Evolutionary conservation across 2,888 invertebrate species (phyloP), one percentile per base, ranked within the genome.

Genomic region (Clepsis dumicolana): DNA sequence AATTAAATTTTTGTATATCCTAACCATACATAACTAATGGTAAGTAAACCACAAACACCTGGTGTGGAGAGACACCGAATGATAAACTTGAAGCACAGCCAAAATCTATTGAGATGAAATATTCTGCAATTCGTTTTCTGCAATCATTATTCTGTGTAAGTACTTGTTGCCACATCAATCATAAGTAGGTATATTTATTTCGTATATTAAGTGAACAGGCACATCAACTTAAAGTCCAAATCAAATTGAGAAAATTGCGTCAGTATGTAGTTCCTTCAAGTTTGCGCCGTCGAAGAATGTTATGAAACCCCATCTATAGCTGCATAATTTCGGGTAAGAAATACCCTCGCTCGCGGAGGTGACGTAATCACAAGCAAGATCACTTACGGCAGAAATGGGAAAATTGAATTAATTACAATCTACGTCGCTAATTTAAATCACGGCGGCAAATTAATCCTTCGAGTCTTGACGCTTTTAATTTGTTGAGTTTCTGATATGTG

Each of bases 401-500:
- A 67, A 67, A 67, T 57, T 57, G 50, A 67, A 67, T 67, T 67
- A 67, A 67, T 67, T 63, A 67, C 67, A 57, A 41, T 62, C 48
- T 56, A 67, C 62, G 57, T 41, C 62, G 67, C 67, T 67, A 56
- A 67, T 63, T 63, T 57, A 62, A 67, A 67, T 67, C 57, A 63
- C 52, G 50, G 25, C 62, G 56, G 56, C 38, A 67, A 66, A 63
- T 67, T 67, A 67, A 63, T 67, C 62, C 63, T 63, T 56, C 56
- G 29, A 62, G 29, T 56, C 54, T 56, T 67, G 56, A 38, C 56
- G 62, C 50, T 56, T 62, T 63, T 63, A 63, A 67, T 67, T 67
- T 63, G 35, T 56, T 27, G 48, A 53, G 50, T 57, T 67, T 57
- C 14, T 63, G 67, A 63, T 57, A 21, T 63, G 63, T 57, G 32